These are phyloP conservation scores for Zygothrica quintamaculata DNA, from an alignment of 2,888 invertebrate species.

Conservation along the genomic window DNA sequence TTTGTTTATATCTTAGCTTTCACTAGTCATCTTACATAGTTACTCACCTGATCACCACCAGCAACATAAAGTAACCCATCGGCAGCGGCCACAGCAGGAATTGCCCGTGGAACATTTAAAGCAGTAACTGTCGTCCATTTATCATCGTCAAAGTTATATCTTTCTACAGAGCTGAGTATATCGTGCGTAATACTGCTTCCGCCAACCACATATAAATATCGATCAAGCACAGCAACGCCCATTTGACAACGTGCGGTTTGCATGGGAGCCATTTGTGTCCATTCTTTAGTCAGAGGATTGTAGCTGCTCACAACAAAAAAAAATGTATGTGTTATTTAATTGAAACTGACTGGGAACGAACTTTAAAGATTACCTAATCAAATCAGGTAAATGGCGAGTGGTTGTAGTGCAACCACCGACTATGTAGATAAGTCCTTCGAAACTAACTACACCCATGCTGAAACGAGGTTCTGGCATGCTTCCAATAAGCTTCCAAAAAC, in stretches of 20 bases:
- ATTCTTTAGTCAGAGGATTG: constrained; percentile 92
- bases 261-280: constrained; percentile 91
- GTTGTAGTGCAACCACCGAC: constrained; percentile 95
- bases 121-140: constrained; percentile 92
- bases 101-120: constrained; percentile 90
- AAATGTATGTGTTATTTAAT: neutral
- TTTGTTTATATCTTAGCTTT: neutral
- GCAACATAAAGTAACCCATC: constrained; percentile 93
- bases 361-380: constrained; percentile 85
- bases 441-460: constrained; percentile 95
- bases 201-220: constrained; percentile 93
- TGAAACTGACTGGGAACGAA: neutral
- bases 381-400: constrained; percentile 91
- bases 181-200: constrained; percentile 93
- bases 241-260: constrained; percentile 93
- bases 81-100: constrained; percentile 93
- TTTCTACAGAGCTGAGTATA: constrained; percentile 92
- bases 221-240: constrained; percentile 94
- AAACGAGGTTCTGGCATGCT: constrained; percentile 93
- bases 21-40: neutral
- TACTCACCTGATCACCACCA: constrained; percentile 90
- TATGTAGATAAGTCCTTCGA: constrained; percentile 89
- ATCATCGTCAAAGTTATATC: constrained; percentile 85
- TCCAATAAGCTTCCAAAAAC: constrained; percentile 91
- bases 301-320: constrained; percentile 85